Evolutionary conservation across 2,888 invertebrate species (phyloP).

Genomic region (Drosophila prostipennis): DNA sequence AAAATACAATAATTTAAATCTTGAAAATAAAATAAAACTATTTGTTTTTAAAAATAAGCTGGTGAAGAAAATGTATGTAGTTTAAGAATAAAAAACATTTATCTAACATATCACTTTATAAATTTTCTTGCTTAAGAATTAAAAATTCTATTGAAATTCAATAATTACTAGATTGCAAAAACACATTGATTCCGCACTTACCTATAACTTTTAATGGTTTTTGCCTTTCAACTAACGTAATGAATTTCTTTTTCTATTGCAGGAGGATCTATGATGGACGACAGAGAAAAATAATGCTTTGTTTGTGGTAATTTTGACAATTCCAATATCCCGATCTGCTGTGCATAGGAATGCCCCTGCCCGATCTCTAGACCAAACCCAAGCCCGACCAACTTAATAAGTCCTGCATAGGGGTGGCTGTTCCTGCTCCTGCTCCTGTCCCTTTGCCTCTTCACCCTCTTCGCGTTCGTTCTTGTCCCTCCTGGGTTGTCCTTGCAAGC

Average conservation of each 20-base stretch:
- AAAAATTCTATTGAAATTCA: too few relatives aligned
- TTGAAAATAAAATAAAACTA: too few relatives aligned
- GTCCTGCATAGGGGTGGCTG: conserved; percentile 69
- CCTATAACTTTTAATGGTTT: not conserved
- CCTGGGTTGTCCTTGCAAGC: conserved; percentile 63
- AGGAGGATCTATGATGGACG: conserved; percentile 84
- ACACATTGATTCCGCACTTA: not conserved
- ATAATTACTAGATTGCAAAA: too few relatives aligned
- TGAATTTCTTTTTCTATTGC: conserved; percentile 54
- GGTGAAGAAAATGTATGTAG: too few relatives aligned
- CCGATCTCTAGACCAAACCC: conserved; percentile 35
- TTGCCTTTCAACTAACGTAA: not conserved
- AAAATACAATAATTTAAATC: too few relatives aligned
- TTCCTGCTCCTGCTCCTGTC: conserved; percentile 6
- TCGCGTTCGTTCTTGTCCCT: conserved; percentile 15
- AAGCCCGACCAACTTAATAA: conserved; percentile 54
- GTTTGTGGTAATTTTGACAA: conserved; percentile 79
- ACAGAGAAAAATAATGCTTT: conserved; percentile 82
- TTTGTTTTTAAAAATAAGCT: too few relatives aligned
- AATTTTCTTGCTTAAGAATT: too few relatives aligned
- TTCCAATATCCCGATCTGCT: conserved; percentile 33
- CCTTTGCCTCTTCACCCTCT: conserved; percentile 13
- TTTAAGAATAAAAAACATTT: too few relatives aligned
- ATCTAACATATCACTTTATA: too few relatives aligned
- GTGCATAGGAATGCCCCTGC: conserved; percentile 48